Conservation (phyloP, 2,797 vertebrate species). For the Brachyalestes nurse region DNA sequence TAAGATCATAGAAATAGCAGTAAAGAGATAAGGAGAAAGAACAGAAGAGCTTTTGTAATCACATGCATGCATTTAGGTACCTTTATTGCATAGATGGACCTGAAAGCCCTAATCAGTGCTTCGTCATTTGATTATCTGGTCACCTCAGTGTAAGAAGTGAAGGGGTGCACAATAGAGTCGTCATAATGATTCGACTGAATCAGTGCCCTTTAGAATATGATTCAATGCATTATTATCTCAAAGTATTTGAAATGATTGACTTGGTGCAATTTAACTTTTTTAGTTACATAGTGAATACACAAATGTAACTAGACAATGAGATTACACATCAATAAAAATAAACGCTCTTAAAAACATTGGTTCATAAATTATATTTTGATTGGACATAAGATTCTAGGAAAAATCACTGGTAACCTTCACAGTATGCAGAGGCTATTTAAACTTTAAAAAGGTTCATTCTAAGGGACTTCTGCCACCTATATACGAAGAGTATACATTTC, state of each 20-base stretch:
- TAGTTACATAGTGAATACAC: too few relatives aligned
- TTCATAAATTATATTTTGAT: background rate
- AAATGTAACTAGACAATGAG: too few relatives aligned
- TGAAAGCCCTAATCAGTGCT: background rate
- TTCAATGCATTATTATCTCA: background rate
- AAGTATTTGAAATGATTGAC: background rate
- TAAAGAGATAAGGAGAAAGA: background rate
- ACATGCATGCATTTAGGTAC: background rate
- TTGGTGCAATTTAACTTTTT: background rate
- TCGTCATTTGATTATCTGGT: background rate
- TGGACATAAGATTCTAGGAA: background rate
- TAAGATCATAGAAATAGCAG: constrained; percentile 12
- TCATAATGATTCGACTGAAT: background rate
- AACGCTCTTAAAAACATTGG: background rate
- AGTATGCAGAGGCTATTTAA: too few relatives aligned
- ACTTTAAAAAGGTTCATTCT: too few relatives aligned
- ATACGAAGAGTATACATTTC: too few relatives aligned
- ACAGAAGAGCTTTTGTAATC: background rate
- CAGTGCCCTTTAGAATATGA: background rate
- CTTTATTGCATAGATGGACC: background rate
- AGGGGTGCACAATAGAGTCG: background rate
- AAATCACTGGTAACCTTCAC: background rate
- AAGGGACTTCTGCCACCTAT: too few relatives aligned
- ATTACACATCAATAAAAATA: too few relatives aligned
- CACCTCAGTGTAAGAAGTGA: background rate